Conservation (phyloP, 2,888 invertebrate species). For the Euclidia mi region DNA sequence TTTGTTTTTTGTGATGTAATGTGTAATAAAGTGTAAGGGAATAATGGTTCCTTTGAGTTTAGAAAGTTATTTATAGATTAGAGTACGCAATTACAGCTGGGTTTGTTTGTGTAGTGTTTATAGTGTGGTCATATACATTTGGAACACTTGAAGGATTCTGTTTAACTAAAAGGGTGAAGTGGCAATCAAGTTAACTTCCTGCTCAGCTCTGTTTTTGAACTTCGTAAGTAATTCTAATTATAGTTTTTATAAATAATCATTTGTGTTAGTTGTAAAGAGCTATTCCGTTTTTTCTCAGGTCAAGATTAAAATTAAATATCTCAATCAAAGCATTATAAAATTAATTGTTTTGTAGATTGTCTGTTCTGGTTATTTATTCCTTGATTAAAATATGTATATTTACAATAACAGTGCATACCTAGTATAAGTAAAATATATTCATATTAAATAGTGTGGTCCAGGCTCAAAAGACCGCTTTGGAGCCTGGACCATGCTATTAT, state of each 20-base stretch:
- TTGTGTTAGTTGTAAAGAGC: too few species aligned
- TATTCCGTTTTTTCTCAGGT: too few species aligned
- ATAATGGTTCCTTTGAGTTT: slow-evolving; percentile 67
- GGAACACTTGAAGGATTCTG: slow-evolving; percentile 35
- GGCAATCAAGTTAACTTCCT: slow-evolving; percentile 36
- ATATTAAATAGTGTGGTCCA: too few species aligned
- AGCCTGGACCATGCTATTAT: too few species aligned
- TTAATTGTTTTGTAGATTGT: too few species aligned
- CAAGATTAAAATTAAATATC: too few species aligned
- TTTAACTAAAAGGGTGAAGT: slow-evolving; percentile 32
- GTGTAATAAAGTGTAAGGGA: slow-evolving; percentile 42
- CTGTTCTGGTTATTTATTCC: too few species aligned
- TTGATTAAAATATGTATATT: too few species aligned
- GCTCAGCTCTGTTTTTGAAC: slow-evolving; percentile 17
- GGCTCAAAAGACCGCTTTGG: too few species aligned
- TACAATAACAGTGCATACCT: too few species aligned
- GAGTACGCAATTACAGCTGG: slow-evolving; percentile 68
- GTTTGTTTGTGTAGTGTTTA: slow-evolving; percentile 72
- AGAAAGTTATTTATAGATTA: slow-evolving; percentile 81
- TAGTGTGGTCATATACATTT: slow-evolving; percentile 55
- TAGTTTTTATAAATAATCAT: not conserved
- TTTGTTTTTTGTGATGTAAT: slow-evolving; percentile 60
- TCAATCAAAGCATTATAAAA: too few species aligned
- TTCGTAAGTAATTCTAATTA: slow-evolving; percentile 7
- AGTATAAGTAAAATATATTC: too few species aligned